These are phyloP conservation scores for Conops quadrifasciatus DNA, from an alignment of 2,888 invertebrate species.

Conservation along the genomic window DNA sequence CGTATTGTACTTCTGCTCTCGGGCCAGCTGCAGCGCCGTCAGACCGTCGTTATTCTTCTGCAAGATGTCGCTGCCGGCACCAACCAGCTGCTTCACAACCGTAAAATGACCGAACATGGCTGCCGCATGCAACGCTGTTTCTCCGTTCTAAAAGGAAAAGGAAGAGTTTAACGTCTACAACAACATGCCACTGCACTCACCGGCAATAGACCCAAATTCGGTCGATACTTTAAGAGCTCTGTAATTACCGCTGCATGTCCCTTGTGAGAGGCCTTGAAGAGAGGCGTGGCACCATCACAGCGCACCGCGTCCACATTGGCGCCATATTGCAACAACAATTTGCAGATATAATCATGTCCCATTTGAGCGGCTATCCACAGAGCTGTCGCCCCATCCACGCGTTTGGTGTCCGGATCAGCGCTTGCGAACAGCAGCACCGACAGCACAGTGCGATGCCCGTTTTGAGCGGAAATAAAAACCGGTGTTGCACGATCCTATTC, in stretches of 20 bases:
- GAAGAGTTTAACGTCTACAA: too few relatives aligned
- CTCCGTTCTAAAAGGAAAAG: constrained; percentile 78
- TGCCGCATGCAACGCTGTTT: constrained; percentile 90
- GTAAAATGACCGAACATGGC: constrained; percentile 86
- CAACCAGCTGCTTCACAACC: constrained; percentile 79
- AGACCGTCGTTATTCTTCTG: constrained; percentile 78
- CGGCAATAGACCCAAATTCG: constrained; percentile 82
- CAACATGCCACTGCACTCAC: constrained; percentile 68
- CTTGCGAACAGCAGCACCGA: constrained; percentile 77
- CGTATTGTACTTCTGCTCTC: constrained; percentile 62
- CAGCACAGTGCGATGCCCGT: constrained; percentile 86
- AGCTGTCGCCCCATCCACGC: constrained; percentile 87
- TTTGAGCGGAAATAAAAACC: constrained; percentile 92
- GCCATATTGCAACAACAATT: constrained; percentile 79
- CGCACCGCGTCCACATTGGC: constrained; percentile 82
- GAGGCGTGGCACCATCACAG: constrained; percentile 91
- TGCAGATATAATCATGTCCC: constrained; percentile 86
- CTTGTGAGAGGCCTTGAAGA: constrained; percentile 95
- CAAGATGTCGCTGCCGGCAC: constrained; percentile 74
- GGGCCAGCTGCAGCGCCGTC: constrained; percentile 74
- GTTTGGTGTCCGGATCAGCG: constrained; percentile 76
- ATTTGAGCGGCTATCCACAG: constrained; percentile 96
- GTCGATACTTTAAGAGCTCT: constrained; percentile 82
- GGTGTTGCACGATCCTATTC: constrained; percentile 89
- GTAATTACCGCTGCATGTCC: constrained; percentile 88